Conservation (phyloP, 2,113 vertebrate genomes). For the Callionymus lyra region DNA sequence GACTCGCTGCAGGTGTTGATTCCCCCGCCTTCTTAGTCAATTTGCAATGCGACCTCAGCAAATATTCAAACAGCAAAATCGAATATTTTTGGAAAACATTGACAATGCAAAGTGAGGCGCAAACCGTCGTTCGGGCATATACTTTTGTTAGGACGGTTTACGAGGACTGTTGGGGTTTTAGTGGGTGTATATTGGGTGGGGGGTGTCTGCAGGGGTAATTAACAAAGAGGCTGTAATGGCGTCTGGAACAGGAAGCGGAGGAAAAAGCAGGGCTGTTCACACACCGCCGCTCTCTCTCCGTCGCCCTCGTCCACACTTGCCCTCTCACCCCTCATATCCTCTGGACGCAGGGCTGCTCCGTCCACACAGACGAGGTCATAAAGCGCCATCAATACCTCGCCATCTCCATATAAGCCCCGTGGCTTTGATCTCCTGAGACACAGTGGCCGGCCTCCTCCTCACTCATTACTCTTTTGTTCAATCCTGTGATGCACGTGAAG, state of each 20-base stretch:
- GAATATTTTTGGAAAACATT: too few relatives aligned
- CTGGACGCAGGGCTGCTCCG: slow-evolving; percentile 27
- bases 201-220: slow-evolving; percentile 54
- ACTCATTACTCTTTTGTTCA: slow-evolving; percentile 24
- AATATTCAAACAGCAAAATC: too few relatives aligned
- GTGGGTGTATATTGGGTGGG: slow-evolving; percentile 14
- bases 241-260: slow-evolving; percentile 52
- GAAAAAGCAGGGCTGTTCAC: slow-evolving; percentile 39
- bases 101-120: too few relatives aligned
- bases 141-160: too few relatives aligned
- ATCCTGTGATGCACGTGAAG: slow-evolving; percentile 8
- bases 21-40: too few relatives aligned
- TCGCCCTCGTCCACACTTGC: slow-evolving; percentile 40
- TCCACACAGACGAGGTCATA: slow-evolving; percentile 50
- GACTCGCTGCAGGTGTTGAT: background rate
- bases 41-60: too few relatives aligned
- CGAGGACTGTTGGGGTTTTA: slow-evolving; percentile 13
- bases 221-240: slow-evolving; percentile 53
- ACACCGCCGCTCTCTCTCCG: slow-evolving; percentile 19
- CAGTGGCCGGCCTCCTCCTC: slow-evolving; percentile 21
- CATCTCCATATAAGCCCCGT: slow-evolving; percentile 18
- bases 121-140: too few relatives aligned
- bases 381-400: slow-evolving; percentile 40
- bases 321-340: slow-evolving; percentile 44
- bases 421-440: slow-evolving; percentile 42